Percentiles rank a stretch among this genome's conserved stretches.
Conservation (phyloP, 2,797 vertebrate genomes). For the Chelon labrosus region DNA sequence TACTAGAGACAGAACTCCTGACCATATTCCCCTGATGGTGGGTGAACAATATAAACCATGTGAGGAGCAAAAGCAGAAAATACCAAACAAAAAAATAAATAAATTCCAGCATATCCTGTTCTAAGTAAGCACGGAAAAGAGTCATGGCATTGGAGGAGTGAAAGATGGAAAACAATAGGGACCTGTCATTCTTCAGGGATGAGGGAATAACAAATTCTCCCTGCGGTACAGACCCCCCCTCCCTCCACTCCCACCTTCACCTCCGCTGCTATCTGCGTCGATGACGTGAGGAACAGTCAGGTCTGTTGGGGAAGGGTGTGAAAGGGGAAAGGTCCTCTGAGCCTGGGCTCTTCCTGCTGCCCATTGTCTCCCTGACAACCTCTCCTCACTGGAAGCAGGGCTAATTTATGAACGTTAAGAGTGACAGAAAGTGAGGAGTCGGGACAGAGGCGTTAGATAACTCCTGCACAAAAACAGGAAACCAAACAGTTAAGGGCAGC, state of each 20-base stretch:
- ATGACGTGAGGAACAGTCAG: slow-evolving; percentile 76
- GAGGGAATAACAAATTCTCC: slow-evolving; percentile 82
- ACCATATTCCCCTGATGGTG: slow-evolving; percentile 35
- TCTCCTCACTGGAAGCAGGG: slow-evolving; percentile 70
- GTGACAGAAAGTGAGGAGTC: slow-evolving; percentile 62
- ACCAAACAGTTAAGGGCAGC: slow-evolving; percentile 20
- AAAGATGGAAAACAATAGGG: slow-evolving; percentile 82
- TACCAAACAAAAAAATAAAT: slow-evolving; percentile 35
- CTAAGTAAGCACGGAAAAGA: slow-evolving; percentile 68
- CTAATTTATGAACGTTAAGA: slow-evolving; percentile 77
- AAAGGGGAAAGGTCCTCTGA: slow-evolving; percentile 77
- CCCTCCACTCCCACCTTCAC: slow-evolving; percentile 37
- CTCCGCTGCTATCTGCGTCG: slow-evolving; percentile 43
- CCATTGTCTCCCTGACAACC: slow-evolving; percentile 83
- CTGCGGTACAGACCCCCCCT: slow-evolving; percentile 53
- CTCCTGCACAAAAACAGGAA: slow-evolving; percentile 80
- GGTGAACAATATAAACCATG: slow-evolving; percentile 62
- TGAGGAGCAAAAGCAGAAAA: slow-evolving; percentile 54
- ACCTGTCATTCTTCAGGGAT: slow-evolving; percentile 80
- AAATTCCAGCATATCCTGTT: slow-evolving; percentile 70
- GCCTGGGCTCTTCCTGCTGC: slow-evolving; percentile 77
- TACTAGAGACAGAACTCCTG: slow-evolving; percentile 9
- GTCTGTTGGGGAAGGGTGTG: slow-evolving; percentile 69
- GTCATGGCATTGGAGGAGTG: slow-evolving; percentile 71
- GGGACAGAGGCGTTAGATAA: slow-evolving; percentile 50